These are phyloP conservation scores for Anthrax anthrax DNA, from an alignment of 2,888 invertebrate genomes.

Conservation along the genomic window DNA sequence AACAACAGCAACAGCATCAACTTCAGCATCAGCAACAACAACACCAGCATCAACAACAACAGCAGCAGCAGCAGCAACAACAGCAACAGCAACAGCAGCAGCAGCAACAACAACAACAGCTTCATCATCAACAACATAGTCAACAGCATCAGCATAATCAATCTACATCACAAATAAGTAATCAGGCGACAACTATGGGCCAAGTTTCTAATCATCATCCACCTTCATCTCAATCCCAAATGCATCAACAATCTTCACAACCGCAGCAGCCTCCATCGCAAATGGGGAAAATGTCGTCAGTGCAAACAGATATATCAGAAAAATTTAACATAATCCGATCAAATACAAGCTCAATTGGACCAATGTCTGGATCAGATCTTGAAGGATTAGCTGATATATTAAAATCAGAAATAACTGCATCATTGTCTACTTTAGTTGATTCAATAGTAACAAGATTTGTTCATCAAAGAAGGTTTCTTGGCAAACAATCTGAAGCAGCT, in stretches of 20 bases:
- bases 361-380: conserved; percentile 63
- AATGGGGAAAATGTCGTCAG: conserved; percentile 30
- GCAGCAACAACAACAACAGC: conserved; percentile 39
- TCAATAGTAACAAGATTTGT: conserved; percentile 74
- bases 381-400: conserved; percentile 82
- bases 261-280: conserved; percentile 20
- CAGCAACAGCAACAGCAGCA: conserved; percentile 36
- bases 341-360: conserved; percentile 49
- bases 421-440: conserved; percentile 72
- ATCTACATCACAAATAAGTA: conserved; percentile 37
- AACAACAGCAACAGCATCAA: conserved; percentile 37
- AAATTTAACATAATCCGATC: conserved; percentile 61
- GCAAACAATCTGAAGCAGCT: conserved; percentile 65
- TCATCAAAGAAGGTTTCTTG: conserved; percentile 60
- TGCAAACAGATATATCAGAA: conserved; percentile 59
- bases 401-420: conserved; percentile 78
- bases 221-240: conserved; percentile 28
- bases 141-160: conserved; percentile 39
- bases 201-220: conserved; percentile 27
- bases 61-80: conserved; percentile 38
- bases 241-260: conserved; percentile 18
- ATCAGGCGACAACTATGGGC: conserved; percentile 19
- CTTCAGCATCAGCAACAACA: conserved; percentile 35
- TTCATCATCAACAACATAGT: conserved; percentile 35
- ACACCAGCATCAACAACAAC: conserved; percentile 39